phyloP scores from a whole-genome alignment of 2,888 invertebrate species.

The Drosophila pegasa region DNA sequence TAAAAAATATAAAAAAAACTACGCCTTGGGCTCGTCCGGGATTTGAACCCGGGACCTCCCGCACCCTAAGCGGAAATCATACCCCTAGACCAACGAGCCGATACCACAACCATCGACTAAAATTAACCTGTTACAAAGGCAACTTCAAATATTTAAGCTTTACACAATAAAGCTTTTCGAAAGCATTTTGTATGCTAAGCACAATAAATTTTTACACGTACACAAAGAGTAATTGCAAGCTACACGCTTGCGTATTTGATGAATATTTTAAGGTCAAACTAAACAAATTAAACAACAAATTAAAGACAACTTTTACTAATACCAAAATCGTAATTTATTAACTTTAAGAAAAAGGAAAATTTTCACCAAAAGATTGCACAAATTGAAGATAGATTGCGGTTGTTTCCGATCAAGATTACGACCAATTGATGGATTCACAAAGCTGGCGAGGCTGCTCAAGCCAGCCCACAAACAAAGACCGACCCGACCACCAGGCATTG shows the following conservation, averaged over 20 bases:
- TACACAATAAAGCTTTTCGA: slow-evolving; percentile 26
- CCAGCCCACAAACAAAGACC: slow-evolving; percentile 25
- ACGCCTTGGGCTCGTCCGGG: slow-evolving; percentile 85
- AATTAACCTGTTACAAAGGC: slow-evolving; percentile 14
- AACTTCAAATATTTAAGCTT: slow-evolving; percentile 3
- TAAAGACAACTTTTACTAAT: not conserved
- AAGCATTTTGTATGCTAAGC: not conserved
- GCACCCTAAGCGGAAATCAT: slow-evolving; percentile 86
- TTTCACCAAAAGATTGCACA: slow-evolving; percentile 21
- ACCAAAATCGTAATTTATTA: slow-evolving; percentile 40
- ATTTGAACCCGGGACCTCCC: slow-evolving; percentile 86
- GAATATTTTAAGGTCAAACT: not conserved
- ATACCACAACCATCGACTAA: not conserved
- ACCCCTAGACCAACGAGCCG: slow-evolving; percentile 85
- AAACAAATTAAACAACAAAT: not conserved
- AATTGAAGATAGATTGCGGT: slow-evolving; percentile 32
- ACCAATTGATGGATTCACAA: slow-evolving; percentile 77
- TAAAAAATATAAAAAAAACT: slow-evolving; percentile 4
- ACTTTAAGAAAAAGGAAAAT: slow-evolving; percentile 47
- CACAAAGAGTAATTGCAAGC: too few relatives aligned
- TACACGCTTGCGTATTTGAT: not conserved
- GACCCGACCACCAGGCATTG: slow-evolving; percentile 14
- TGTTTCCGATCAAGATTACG: slow-evolving; percentile 75
- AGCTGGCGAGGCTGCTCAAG: slow-evolving; percentile 22
- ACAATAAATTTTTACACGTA: not conserved